Conservation (phyloP, 2,888 invertebrate genomes). For the Andrena marginata region DNA sequence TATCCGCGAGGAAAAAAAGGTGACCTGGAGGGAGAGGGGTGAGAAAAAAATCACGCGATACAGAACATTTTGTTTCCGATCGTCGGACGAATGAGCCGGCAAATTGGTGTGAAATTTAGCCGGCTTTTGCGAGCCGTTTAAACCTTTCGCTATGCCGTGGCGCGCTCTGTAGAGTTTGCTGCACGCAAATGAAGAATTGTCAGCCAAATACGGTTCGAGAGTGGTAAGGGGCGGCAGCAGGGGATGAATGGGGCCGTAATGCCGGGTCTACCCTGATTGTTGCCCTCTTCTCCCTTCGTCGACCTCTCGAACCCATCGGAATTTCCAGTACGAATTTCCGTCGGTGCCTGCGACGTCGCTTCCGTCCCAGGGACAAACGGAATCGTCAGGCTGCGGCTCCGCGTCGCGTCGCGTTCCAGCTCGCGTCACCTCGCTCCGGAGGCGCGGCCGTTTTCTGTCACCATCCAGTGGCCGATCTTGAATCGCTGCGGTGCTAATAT, state of each 20-base stretch:
- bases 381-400: constrained; percentile 56
- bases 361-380: constrained; percentile 78
- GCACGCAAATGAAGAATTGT: constrained; percentile 85
- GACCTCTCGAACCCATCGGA: constrained; percentile 80
- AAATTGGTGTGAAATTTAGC: constrained; percentile 63
- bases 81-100: constrained; percentile 65
- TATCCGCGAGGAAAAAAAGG: not conserved
- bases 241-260: constrained; percentile 84
- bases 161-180: constrained; percentile 79
- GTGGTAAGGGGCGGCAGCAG: constrained; percentile 71
- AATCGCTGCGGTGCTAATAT: not conserved
- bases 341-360: constrained; percentile 80
- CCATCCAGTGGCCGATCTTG: not conserved
- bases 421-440: not conserved
- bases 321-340: constrained; percentile 83
- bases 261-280: constrained; percentile 84
- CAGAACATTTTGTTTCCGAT: constrained; percentile 62
- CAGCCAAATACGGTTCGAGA: constrained; percentile 81
- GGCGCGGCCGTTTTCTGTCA: not conserved
- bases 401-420: not conserved
- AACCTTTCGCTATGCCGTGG: constrained; percentile 71
- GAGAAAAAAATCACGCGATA: constrained; percentile 11
- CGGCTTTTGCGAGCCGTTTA: constrained; percentile 67
- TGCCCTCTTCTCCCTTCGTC: constrained; percentile 78
- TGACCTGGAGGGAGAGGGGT: not conserved